Conservation (phyloP, 2,888 invertebrate genomes). For the Spilarctia lutea region DNA sequence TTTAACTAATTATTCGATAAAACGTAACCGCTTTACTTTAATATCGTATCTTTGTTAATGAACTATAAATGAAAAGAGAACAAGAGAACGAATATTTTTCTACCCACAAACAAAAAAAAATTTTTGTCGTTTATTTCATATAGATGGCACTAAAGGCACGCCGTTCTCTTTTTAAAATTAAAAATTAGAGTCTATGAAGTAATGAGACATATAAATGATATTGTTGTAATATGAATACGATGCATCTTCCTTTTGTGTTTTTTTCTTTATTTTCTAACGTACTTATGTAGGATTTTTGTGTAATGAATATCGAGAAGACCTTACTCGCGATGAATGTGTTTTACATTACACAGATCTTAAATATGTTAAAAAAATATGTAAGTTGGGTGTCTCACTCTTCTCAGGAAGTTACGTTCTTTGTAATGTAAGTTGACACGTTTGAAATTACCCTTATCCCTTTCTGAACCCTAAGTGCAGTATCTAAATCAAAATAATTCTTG, state of each 20-base stretch:
- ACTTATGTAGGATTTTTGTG: background rate
- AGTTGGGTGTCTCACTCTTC: conserved; percentile 75
- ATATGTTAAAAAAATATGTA: conserved; percentile 1
- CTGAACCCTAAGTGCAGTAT: conserved; percentile 57
- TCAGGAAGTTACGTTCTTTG: conserved; percentile 67
- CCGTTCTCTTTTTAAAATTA: background rate
- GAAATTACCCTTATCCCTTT: conserved; percentile 53
- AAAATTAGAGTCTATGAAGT: background rate
- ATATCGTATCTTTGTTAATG: background rate
- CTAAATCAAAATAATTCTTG: conserved; percentile 48
- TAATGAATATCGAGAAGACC: conserved; percentile 7
- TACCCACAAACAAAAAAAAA: conserved; percentile 31
- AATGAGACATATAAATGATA: background rate
- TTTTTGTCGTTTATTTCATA: conserved; percentile 2
- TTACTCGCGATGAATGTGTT: conserved; percentile 59
- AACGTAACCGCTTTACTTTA: background rate
- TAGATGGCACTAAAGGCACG: conserved; percentile 35
- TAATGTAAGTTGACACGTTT: conserved; percentile 52
- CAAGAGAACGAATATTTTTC: background rate
- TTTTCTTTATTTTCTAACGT: background rate
- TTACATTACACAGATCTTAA: conserved; percentile 7
- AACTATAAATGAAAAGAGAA: background rate
- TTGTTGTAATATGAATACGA: background rate
- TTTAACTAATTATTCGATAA: background rate
- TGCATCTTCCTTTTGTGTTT: background rate